Evolutionary conservation across 2,113 vertebrate species (phyloP), one percentile per base, ranked within the genome.

Genomic region (Osmerus mordax): DNA sequence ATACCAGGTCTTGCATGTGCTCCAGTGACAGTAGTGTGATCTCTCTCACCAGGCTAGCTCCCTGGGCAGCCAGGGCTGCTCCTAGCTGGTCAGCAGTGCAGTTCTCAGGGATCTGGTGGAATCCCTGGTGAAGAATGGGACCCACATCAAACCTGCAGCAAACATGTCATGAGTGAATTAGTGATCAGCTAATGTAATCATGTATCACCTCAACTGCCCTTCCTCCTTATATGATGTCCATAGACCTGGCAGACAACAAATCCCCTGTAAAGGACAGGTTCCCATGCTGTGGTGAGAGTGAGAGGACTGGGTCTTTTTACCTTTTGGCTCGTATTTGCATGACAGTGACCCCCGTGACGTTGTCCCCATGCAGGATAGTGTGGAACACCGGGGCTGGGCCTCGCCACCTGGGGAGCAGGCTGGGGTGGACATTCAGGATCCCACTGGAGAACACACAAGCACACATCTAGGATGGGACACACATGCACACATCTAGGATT

Each of bases 251-350:
- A 47, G 21, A 21, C 56, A 59, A 1, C 21, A 21, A 8, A 18
- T 19, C 56, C 56, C 21, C 18, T 21, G 11, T 19, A 59, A 21
- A 59, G 56, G 56, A 18, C 16, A 36, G 32, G 4, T 36, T 7
- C 32, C 23, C 29, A 51, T 5, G 62, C 21, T 12, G 36, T 55
- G 15, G n/a, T 32, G 25, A 32, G 54, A n/a, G 1, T 3, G 29
- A 2, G 63, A 23, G 55, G 59, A 28, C 2, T 11, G 59, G 15
- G 8, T 62, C 53, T 15, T 2, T 63, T 0, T 84, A 97, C 97
- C 93, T 95, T 84, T 93, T 92, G 58, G 97, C 95, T 74, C 87
- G 93, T 47, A 99, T 96, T 86, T 99, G 96, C 89, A 98, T 99
- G 83, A 99, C 78, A 5, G 94, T 95, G 67, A 99, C 96, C n/a